phyloP scores from a whole-genome alignment of 2,113 vertebrate genomes.

The Festucalex cinctus region DNA sequence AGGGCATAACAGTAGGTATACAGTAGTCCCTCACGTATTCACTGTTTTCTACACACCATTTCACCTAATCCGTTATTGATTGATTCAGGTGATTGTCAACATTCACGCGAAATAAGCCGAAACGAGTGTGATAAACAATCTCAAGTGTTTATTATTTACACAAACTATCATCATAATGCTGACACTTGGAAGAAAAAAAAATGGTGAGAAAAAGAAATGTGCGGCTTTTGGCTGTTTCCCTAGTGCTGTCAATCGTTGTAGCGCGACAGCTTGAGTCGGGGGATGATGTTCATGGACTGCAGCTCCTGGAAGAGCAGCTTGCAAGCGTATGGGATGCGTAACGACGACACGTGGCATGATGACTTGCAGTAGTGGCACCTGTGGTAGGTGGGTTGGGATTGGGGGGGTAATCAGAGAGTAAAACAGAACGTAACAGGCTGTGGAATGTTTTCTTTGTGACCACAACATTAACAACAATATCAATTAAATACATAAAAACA shows the following conservation, averaged over 20 bases:
- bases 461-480: too few relatives aligned
- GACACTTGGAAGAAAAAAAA: not conserved
- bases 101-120: not conserved
- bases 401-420: constrained; percentile 1
- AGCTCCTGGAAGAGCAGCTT: constrained; percentile 98
- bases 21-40: too few relatives aligned
- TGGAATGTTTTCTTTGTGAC: too few relatives aligned
- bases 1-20: too few relatives aligned
- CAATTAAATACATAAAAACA: too few relatives aligned
- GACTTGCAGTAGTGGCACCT: constrained; percentile 99
- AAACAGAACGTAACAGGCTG: not conserved
- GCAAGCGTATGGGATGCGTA: constrained; percentile 95
- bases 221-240: not conserved
- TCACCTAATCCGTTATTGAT: too few relatives aligned
- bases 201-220: not conserved
- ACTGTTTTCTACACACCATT: too few relatives aligned
- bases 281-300: constrained; percentile 99
- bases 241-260: constrained; percentile 84
- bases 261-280: constrained; percentile 88
- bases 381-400: constrained; percentile 14
- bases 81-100: not conserved
- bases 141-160: constrained; percentile 65
- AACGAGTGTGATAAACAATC: constrained; percentile 18
- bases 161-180: constrained; percentile 19
- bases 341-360: constrained; percentile 91